phyloP scores from a whole-genome alignment of 2,797 vertebrate genomes.

The Oreortyx pictus region DNA sequence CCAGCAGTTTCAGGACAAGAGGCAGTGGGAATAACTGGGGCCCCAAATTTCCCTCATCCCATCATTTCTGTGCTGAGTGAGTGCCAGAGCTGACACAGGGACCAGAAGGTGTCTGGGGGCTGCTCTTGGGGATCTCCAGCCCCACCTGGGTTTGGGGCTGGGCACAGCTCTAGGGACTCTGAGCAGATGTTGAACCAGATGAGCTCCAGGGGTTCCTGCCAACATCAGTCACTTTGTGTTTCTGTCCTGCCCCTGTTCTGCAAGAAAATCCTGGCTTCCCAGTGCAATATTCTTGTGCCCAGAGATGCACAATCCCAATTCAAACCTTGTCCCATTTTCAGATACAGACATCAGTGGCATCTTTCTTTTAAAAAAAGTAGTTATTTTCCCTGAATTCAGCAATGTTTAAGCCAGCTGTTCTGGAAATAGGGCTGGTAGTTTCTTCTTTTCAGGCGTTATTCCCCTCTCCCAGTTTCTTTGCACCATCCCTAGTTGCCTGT shows the following conservation, averaged over 20 bases:
- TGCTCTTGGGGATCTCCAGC: background rate
- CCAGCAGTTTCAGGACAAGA: no score
- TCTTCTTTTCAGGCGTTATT: background rate
- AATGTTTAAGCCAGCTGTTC: background rate
- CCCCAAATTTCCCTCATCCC: background rate
- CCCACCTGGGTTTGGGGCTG: background rate
- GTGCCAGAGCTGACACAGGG: background rate
- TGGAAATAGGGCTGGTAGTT: background rate
- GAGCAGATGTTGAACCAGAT: no score
- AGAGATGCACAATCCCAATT: background rate
- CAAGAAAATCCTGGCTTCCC: no score
- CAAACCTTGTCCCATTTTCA: background rate
- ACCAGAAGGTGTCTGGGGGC: background rate
- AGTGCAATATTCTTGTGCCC: no score
- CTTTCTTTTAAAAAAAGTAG: background rate
- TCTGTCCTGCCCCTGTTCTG: no score
- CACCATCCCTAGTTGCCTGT: no score
- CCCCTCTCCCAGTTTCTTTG: background rate
- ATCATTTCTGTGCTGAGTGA: background rate
- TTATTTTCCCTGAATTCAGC: background rate
- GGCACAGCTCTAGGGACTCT: no score
- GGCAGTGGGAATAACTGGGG: background rate
- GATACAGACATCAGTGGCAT: accelerated
- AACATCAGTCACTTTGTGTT: no score
- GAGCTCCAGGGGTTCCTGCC: no score